These are phyloP conservation scores for Hydropsyche betteni DNA, from an alignment of 2,888 invertebrate genomes.

Conservation along the genomic window DNA sequence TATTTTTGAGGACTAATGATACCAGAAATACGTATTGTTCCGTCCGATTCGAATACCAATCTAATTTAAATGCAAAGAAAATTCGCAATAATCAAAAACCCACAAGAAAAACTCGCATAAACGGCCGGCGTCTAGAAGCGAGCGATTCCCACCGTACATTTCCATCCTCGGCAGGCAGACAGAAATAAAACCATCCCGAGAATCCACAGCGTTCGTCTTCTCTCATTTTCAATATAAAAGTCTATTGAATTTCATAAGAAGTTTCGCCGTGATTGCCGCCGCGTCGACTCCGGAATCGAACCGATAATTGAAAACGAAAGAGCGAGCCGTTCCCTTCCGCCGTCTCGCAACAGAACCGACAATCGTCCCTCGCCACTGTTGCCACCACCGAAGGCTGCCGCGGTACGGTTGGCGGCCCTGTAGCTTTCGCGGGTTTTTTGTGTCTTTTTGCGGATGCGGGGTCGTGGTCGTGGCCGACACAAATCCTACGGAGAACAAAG, in stretches of 20 bases:
- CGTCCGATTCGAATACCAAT: neutral
- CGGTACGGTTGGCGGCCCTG: neutral
- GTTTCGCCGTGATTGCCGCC: slow-evolving; percentile 41
- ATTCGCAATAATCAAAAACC: neutral
- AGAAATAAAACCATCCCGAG: no score
- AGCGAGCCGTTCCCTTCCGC: neutral
- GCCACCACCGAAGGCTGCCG: neutral
- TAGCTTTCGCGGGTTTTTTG: neutral
- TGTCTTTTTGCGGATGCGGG: no score
- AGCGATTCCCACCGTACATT: no score
- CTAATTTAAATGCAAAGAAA: neutral
- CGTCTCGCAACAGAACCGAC: no score
- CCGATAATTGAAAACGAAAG: slow-evolving; percentile 47
- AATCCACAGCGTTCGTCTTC: neutral
- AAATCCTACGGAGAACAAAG: slow-evolving; percentile 13
- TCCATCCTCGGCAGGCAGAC: no score
- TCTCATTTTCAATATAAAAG: slow-evolving; percentile 42
- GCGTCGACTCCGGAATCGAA: slow-evolving; percentile 33
- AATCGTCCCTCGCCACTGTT: neutral
- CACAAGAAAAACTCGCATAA: neutral
- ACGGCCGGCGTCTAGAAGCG: no score
- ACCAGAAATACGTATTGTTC: neutral
- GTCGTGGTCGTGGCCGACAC: neutral
- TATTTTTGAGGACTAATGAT: neutral
- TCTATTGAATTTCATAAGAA: slow-evolving; percentile 43